Evolutionary conservation across 2,888 invertebrate genomes (phyloP).

Genomic region (Lacanobia wlatinum): DNA sequence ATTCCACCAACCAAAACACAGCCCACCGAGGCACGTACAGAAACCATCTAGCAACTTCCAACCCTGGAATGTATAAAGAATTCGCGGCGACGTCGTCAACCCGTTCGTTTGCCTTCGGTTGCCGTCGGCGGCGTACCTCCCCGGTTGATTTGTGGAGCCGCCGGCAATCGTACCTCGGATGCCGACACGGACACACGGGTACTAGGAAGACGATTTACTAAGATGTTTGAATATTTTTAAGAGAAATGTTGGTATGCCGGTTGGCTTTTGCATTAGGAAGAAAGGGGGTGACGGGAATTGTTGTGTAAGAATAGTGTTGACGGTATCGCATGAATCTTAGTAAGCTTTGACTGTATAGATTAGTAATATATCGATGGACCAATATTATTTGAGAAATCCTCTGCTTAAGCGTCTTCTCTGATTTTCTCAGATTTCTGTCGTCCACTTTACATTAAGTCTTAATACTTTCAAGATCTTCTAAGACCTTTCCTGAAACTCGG

Average conservation of each 20-base stretch:
- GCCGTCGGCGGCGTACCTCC: slow-evolving; percentile 58
- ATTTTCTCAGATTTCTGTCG: not conserved
- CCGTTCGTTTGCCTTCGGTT: slow-evolving; percentile 59
- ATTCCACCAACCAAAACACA: slow-evolving; percentile 26
- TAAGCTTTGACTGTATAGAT: too few species aligned
- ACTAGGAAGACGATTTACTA: slow-evolving; percentile 54
- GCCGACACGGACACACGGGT: slow-evolving; percentile 71
- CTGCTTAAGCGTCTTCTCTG: not conserved
- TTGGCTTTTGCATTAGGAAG: slow-evolving; percentile 12
- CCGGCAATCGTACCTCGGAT: slow-evolving; percentile 66
- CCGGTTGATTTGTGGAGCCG: slow-evolving; percentile 79
- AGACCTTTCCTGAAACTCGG: not conserved
- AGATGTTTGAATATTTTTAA: slow-evolving; percentile 48
- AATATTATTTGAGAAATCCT: not conserved
- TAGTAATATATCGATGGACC: too few species aligned
- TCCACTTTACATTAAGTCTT: not conserved
- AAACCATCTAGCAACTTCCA: slow-evolving; percentile 71
- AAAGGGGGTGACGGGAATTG: not conserved
- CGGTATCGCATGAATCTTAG: not conserved
- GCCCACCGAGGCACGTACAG: slow-evolving; percentile 66
- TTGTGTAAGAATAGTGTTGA: not conserved
- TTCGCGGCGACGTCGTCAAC: slow-evolving; percentile 67
- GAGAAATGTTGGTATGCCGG: slow-evolving; percentile 17
- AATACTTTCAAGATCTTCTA: not conserved
- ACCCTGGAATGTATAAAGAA: slow-evolving; percentile 70